Evolutionary conservation across 2,113 vertebrate genomes (phyloP).

Genomic region (Dasyornis broadbenti): DNA sequence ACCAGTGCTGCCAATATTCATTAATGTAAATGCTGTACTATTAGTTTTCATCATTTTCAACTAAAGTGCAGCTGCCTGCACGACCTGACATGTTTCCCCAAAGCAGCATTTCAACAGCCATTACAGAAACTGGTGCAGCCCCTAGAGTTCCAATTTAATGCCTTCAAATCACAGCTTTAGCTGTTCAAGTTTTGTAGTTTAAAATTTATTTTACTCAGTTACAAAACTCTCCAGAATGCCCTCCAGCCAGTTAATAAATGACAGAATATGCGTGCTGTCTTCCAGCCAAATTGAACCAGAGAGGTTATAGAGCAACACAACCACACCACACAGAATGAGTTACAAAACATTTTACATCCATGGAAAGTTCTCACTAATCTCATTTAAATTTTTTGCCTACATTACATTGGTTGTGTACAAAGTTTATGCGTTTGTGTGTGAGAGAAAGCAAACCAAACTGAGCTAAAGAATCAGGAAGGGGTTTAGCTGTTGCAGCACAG

Average conservation of each 20-base stretch:
- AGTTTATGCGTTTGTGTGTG: neutral
- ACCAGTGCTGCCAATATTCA: neutral
- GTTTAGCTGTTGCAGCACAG: neutral
- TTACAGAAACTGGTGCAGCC: neutral
- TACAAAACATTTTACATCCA: neutral
- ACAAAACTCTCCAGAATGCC: neutral
- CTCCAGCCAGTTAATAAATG: neutral
- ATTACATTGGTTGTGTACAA: neutral
- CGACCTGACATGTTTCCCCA: neutral
- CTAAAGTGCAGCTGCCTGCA: neutral
- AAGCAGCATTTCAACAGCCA: neutral
- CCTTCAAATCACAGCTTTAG: constrained; percentile 8
- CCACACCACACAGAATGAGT: neutral
- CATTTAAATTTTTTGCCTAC: neutral
- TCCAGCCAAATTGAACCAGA: neutral
- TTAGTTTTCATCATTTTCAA: neutral
- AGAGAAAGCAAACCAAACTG: neutral
- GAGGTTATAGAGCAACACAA: neutral
- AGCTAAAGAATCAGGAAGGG: neutral
- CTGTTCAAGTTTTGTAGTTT: neutral
- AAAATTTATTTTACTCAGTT: neutral
- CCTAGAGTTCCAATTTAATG: neutral
- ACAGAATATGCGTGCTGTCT: neutral
- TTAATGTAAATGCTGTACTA: neutral
- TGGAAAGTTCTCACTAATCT: neutral